Percentiles rank a stretch among this genome's conserved stretches.
Conservation (phyloP, 2,113 vertebrate species). For the Mesoclemmys tuberculata region DNA sequence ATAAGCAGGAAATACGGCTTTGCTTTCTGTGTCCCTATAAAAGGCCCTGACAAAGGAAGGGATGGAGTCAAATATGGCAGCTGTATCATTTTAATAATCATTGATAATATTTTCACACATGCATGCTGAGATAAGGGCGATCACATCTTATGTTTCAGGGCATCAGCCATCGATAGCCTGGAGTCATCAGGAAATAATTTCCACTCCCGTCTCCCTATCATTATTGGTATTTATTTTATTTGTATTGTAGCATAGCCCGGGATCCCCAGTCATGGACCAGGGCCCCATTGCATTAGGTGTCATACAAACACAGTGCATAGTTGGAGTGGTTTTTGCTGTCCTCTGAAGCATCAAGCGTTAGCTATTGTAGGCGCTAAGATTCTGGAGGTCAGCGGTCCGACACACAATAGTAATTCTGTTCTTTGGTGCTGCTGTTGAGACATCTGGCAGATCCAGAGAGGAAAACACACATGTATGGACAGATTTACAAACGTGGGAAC, state of each 20-base stretch:
- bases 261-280: not conserved
- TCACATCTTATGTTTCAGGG: not conserved
- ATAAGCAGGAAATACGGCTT: slow-evolving; percentile 9
- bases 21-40: slow-evolving; percentile 65
- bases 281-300: not conserved
- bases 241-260: not conserved
- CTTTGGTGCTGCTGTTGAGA: not conserved
- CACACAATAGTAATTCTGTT: not conserved
- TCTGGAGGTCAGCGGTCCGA: not conserved
- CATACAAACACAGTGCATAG: not conserved
- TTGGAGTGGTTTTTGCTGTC: not conserved
- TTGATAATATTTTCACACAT: not conserved
- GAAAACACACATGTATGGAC: not conserved
- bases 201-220: not conserved
- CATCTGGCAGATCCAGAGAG: not conserved
- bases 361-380: not conserved
- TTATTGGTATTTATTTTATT: not conserved
- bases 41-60: slow-evolving; percentile 64
- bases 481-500: not conserved
- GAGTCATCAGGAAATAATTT: not conserved
- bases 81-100: not conserved
- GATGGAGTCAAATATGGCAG: slow-evolving; percentile 7
- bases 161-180: not conserved
- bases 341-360: not conserved
- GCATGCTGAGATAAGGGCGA: not conserved